phyloP scores from a whole-genome alignment of 2,113 vertebrate species.

The Zosterops hypoxanthus region DNA sequence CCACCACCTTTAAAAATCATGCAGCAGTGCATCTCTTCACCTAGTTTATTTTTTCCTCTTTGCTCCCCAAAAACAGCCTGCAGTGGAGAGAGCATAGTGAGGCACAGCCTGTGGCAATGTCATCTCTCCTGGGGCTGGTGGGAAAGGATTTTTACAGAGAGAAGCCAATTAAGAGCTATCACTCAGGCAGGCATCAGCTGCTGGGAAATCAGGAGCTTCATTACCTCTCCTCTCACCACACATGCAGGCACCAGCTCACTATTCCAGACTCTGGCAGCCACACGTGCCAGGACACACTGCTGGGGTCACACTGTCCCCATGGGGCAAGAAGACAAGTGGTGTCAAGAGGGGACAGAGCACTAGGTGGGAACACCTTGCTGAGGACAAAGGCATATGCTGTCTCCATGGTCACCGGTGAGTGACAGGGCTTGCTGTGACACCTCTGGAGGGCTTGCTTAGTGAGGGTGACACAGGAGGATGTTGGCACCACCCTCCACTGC shows the following conservation, averaged over 20 bases:
- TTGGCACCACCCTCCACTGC: background rate
- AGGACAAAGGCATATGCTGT: background rate
- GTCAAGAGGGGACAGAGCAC: background rate
- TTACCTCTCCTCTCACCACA: background rate
- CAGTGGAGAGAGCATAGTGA: background rate
- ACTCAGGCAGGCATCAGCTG: background rate
- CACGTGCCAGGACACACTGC: accelerated
- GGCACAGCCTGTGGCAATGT: slow-evolving; percentile 10
- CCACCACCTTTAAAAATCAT: background rate
- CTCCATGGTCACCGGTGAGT: background rate
- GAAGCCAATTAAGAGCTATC: slow-evolving; percentile 41
- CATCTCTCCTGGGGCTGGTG: background rate
- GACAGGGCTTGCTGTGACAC: background rate
- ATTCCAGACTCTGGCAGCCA: background rate
- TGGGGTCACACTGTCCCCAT: background rate
- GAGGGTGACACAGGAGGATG: background rate
- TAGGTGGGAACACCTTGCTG: background rate
- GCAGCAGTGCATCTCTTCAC: background rate
- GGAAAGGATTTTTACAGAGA: slow-evolving; percentile 27
- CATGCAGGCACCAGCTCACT: background rate
- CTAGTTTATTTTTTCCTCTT: background rate
- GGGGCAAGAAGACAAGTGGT: background rate
- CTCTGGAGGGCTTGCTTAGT: background rate
- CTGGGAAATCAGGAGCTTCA: slow-evolving; percentile 6
- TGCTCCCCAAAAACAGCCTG: background rate